A percentile compares a stretch with the other conserved stretches of the same genome.
Conservation (phyloP, 2,797 vertebrate species). For the Enteromius paludinosus region DNA sequence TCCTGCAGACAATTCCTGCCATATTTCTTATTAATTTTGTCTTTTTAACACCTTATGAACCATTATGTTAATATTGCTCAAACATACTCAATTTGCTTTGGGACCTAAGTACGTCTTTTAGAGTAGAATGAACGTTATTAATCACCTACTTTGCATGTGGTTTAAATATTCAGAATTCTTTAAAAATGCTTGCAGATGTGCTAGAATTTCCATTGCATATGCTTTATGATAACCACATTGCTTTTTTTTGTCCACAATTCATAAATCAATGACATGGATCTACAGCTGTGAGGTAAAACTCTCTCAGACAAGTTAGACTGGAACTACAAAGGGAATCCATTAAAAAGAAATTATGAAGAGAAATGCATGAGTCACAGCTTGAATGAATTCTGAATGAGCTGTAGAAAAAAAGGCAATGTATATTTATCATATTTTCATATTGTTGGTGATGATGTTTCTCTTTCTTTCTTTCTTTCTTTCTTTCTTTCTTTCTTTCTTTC, state of each 20-base stretch:
- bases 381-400: conserved; percentile 17
- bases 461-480: neutral
- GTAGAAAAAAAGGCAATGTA: neutral
- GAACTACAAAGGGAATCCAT: neutral
- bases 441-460: no score
- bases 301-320: neutral
- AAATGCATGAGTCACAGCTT: conserved; percentile 9
- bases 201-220: neutral
- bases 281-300: conserved; percentile 21
- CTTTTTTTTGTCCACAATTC: conserved; percentile 29
- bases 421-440: neutral
- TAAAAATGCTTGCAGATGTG: neutral
- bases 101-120: neutral
- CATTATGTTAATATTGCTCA: neutral
- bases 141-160: neutral
- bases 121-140: neutral
- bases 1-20: neutral
- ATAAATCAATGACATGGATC: conserved; percentile 7
- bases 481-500: neutral
- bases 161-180: neutral
- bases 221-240: neutral
- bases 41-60: neutral
- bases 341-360: neutral
- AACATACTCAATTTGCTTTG: neutral
- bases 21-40: neutral